These are phyloP conservation scores for Aix galericulata DNA, from an alignment of 2,113 vertebrate genomes.

Conservation along the genomic window DNA sequence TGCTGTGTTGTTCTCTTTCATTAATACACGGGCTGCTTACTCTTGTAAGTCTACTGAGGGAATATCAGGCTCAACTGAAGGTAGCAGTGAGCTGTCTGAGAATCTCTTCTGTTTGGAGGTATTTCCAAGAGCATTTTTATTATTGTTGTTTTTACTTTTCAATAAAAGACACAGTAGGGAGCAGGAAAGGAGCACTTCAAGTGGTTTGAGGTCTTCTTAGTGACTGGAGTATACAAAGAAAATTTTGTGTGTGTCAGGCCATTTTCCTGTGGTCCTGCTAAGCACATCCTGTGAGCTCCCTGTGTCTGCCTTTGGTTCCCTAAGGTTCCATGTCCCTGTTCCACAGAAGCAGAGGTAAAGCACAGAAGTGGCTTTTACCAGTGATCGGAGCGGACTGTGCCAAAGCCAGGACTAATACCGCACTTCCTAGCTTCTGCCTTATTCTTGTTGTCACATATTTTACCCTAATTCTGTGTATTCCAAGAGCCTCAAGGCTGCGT, in stretches of 20 bases:
- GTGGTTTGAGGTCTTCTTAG: neutral
- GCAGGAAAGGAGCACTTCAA: neutral
- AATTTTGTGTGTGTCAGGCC: neutral
- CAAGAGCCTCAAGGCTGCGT: neutral
- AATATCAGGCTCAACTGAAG: neutral
- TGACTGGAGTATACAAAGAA: neutral
- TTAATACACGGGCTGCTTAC: neutral
- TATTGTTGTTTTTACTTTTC: neutral
- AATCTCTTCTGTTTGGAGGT: neutral
- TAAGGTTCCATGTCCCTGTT: no score
- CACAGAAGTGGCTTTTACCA: neutral
- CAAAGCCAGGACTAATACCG: neutral
- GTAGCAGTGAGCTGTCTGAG: neutral
- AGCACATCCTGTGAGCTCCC: neutral
- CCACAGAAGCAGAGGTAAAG: neutral
- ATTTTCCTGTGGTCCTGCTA: neutral
- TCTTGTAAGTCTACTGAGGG: neutral
- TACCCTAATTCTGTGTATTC: accelerated
- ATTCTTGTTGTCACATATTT: neutral
- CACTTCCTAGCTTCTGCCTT: neutral
- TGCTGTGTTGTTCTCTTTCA: neutral
- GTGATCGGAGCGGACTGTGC: neutral
- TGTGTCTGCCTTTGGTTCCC: neutral
- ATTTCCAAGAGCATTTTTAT: neutral
- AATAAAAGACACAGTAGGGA: neutral